These are phyloP conservation scores for Dendrocincla tyrannina DNA, from an alignment of 2,797 vertebrate species.

Conservation along the genomic window DNA sequence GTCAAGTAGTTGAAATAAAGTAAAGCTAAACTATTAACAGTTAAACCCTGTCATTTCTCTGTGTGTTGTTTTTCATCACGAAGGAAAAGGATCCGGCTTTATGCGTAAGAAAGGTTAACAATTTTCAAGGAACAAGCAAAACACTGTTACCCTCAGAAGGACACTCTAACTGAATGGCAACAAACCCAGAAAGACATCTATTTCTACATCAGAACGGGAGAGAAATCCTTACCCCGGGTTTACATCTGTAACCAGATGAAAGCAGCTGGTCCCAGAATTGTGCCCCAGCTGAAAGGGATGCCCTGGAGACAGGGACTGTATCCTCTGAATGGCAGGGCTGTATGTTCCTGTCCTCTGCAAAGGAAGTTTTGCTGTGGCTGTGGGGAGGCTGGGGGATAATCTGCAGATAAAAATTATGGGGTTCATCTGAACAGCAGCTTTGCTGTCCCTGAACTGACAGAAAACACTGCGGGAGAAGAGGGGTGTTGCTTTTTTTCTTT, in stretches of 20 bases:
- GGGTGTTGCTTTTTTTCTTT: background rate
- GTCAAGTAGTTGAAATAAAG: background rate
- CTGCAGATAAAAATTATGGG: background rate
- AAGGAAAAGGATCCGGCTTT: background rate
- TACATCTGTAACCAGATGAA: background rate
- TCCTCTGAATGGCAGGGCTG: fast-evolving
- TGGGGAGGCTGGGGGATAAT: background rate
- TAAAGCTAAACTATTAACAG: background rate
- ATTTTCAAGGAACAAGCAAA: background rate
- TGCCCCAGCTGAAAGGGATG: fast-evolving
- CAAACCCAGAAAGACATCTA: background rate
- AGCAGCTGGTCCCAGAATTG: background rate
- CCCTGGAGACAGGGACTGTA: fast-evolving
- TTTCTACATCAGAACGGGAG: background rate
- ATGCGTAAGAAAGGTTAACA: background rate
- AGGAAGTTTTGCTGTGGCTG: background rate
- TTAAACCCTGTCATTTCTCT: background rate
- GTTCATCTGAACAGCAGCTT: background rate
- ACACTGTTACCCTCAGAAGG: background rate
- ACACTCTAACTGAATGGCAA: background rate
- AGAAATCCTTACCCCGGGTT: background rate
- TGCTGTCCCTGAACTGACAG: background rate
- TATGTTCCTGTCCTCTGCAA: background rate
- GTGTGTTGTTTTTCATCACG: background rate
- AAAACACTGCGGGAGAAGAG: background rate